Conservation (phyloP, 2,888 invertebrate genomes). For the Reticulitermes lucifugus region DNA sequence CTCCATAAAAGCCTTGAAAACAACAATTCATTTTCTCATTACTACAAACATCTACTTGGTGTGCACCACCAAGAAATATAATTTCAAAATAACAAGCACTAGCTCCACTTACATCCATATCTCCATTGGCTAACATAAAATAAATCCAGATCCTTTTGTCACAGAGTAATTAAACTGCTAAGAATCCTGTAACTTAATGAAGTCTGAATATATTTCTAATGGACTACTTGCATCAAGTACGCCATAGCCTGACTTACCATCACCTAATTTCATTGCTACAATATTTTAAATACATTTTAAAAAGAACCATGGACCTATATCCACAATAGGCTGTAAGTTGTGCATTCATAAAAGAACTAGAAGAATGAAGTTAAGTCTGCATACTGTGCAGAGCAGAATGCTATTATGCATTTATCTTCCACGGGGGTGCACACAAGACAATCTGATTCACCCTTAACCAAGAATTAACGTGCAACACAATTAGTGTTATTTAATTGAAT, state of each 20-base stretch:
- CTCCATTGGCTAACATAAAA: neutral
- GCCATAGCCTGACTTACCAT: neutral
- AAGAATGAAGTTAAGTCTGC: neutral
- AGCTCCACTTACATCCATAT: conserved; percentile 1
- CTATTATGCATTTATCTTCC: neutral
- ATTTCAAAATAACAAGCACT: conserved; percentile 7
- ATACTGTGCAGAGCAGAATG: conserved; percentile 7
- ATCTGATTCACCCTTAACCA: conserved; percentile 17
- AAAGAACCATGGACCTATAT: conserved; percentile 1
- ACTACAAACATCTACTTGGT: conserved; percentile 20
- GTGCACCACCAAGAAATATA: conserved; percentile 21
- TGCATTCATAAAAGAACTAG: neutral
- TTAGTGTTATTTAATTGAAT: conserved; percentile 28
- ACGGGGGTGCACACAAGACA: conserved; percentile 21
- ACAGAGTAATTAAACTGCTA: neutral
- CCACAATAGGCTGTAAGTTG: neutral
- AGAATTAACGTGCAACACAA: conserved; percentile 8
- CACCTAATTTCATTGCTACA: conserved; percentile 6
- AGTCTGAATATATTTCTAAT: neutral
- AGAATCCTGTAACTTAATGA: neutral
- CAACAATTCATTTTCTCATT: conserved; percentile 8
- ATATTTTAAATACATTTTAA: neutral
- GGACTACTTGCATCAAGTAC: neutral
- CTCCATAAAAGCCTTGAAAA: conserved; percentile 5
- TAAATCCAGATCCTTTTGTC: neutral